Base-by-base conservation (phyloP, 2,113 vertebrate genomes). In the Platysternon megacephalum region DNA sequence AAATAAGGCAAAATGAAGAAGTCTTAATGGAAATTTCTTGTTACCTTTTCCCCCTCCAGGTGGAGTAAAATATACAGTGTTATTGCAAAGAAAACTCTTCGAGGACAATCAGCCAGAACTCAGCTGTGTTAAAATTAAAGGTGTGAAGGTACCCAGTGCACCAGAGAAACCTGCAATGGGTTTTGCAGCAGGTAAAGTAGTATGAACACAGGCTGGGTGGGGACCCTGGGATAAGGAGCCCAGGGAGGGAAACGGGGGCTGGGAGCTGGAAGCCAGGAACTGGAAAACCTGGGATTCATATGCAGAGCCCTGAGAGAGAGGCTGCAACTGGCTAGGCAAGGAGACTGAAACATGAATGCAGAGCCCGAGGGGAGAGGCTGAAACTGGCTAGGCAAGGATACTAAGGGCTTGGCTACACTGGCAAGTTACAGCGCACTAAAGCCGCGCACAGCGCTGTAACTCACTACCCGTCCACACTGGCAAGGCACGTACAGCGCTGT, bases 41-140 rank as follows among this genome's bases (percentile, higher is more conserved):
- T 4, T 4, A 76, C 87, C n/a, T 22, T 72, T 58, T 95, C 19
- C 3, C 2, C 76, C 94, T 26, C 39, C 49, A 99, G 98, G 84
- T 95, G 96, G 56, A 26, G 95, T 98, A 88, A 98, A 95, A 82
- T 44, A 42, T 1, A 85, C 98, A 91, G 96, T 99, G 53, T 92
- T 95, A 24, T 96, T 74, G 55, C 97, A 99, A 87, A 98, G 97
- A 91, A 95, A 65, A 29, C 8, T 94, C 9, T 97, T 93, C 81
- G 91, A 97, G 89, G 90, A 94, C 39, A 80, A 72, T 61, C 84
- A 85, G 17, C 92, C 97, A 48, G 94, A 84, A 83, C 46, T 44
- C 79, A 97, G 85, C 88, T 22, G 16, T 89, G 61, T 80, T 51
- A 93, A 32, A 80, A 61, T 72, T 11, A 91, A 72, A 85, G 74